Base-by-base conservation (phyloP, 2,797 vertebrate genomes). In the Gobio occitaniae region DNA sequence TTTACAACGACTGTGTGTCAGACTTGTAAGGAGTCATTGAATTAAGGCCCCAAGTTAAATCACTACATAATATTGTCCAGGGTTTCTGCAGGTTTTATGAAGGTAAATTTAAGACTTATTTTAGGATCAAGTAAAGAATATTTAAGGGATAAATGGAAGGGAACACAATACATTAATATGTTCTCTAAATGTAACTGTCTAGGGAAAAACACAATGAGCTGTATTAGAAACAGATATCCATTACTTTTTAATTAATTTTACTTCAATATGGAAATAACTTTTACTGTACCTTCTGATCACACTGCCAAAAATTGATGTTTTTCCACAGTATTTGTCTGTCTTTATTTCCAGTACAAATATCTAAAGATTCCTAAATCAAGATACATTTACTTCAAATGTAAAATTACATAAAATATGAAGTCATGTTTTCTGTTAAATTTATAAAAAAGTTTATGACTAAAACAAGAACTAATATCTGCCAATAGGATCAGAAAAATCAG, bases 1-100 rank as follows among this genome's bases (percentile, higher is more conserved):
- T 95, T 88, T 94, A 95, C 56, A 94, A 91, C 12, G 93, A 95
- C 89, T 95, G 94, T 84, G 90, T 94, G 44, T 63, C 89, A 41
- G 85, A 88, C 15, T 79, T 17, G 5, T 89, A 81, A 87, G 7
- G 4, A n/a, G 52, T 29, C 17, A 61, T 0, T 41, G 21, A 41
- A 59, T 25, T 12, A 72, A 63, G 25, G 63, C 29, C 63, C 29
- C 13, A 16, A 15, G 29, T 65, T 16, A 32, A 65, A 69, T 41
- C 36, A 68, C 36, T 68, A 38, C 8, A 21, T 19, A 41, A 29
- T 25, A 4, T 41, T 21, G 12, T 5, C n/a, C 21, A n/a, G 56
- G 56, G 21, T 59, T 59, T 59, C 56, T 59, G 56, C 56, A 59
- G 21, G 56, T 59, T 56, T n/a, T 21, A n/a, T 56, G 54, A 56